Evolutionary conservation across 2,113 vertebrate species (phyloP).

Genomic region (Rana temporaria): DNA sequence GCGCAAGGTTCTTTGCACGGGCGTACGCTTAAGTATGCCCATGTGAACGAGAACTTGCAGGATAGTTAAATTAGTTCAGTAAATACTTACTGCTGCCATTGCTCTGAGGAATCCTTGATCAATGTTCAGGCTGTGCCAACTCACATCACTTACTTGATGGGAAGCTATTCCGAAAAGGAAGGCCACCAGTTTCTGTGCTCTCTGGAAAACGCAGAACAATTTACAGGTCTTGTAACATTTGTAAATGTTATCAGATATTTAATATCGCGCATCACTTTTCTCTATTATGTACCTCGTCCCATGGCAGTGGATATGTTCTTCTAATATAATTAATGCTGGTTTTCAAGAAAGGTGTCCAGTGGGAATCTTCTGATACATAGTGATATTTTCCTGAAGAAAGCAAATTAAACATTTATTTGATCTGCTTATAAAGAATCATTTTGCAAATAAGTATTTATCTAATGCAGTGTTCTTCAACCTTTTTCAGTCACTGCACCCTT

Average conservation of each 20-base stretch:
- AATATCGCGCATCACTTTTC: too few relatives aligned
- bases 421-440: too few relatives aligned
- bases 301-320: conserved; percentile 73
- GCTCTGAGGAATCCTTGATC: conserved; percentile 77
- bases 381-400: conserved; percentile 68
- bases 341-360: conserved; percentile 79
- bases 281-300: conserved; percentile 69
- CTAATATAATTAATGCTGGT: conserved; percentile 74
- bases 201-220: conserved; percentile 39
- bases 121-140: conserved; percentile 78
- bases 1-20: too few relatives aligned
- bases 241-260: not conserved
- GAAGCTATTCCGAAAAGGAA: conserved; percentile 79
- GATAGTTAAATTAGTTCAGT: not conserved
- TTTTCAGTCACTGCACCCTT: too few relatives aligned
- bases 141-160: conserved; percentile 79
- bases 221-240: too few relatives aligned
- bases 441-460: too few relatives aligned
- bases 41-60: too few relatives aligned
- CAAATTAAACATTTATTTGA: not conserved
- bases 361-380: conserved; percentile 75
- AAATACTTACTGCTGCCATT: conserved; percentile 75
- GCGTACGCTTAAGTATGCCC: too few relatives aligned
- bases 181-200: conserved; percentile 77
- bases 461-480: too few relatives aligned